Evolutionary conservation across 2,888 invertebrate species (phyloP).

Genomic region (Yponomeuta malinellus): DNA sequence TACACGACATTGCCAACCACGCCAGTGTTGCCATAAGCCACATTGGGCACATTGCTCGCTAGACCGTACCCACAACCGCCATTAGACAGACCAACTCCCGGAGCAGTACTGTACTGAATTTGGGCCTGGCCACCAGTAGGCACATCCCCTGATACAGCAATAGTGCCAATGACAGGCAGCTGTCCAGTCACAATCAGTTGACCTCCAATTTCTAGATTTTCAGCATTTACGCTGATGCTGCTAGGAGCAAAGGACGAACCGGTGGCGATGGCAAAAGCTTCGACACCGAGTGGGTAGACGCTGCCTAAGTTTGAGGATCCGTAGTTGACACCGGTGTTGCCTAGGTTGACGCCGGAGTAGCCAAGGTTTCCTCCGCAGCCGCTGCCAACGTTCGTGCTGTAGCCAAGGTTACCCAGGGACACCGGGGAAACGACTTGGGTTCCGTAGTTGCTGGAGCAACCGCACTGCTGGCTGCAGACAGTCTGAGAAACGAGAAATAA

Average conservation of each 20-base stretch:
- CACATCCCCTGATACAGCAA: neutral
- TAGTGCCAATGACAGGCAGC: neutral
- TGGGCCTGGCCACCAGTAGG: neutral
- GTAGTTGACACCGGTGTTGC: neutral
- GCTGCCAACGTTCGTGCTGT: neutral
- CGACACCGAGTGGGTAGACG: neutral
- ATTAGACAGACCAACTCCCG: neutral
- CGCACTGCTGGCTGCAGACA: neutral
- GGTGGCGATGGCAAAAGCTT: neutral
- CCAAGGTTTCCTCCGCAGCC: neutral
- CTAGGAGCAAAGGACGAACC: neutral
- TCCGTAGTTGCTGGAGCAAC: neutral
- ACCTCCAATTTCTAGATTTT: neutral
- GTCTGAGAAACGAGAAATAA: neutral
- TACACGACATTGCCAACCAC: neutral
- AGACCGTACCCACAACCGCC: neutral
- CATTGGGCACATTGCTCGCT: neutral
- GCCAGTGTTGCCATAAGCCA: neutral
- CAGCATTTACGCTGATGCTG: neutral
- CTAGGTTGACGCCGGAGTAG: neutral
- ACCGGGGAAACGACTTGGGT: neutral
- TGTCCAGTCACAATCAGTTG: neutral
- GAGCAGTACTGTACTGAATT: neutral
- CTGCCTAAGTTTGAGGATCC: neutral
- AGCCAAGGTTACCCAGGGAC: neutral